Evolutionary conservation across 2,797 vertebrate species (phyloP), one percentile per base, ranked within the genome.

Genomic region (Sphenopsis melanotis): DNA sequence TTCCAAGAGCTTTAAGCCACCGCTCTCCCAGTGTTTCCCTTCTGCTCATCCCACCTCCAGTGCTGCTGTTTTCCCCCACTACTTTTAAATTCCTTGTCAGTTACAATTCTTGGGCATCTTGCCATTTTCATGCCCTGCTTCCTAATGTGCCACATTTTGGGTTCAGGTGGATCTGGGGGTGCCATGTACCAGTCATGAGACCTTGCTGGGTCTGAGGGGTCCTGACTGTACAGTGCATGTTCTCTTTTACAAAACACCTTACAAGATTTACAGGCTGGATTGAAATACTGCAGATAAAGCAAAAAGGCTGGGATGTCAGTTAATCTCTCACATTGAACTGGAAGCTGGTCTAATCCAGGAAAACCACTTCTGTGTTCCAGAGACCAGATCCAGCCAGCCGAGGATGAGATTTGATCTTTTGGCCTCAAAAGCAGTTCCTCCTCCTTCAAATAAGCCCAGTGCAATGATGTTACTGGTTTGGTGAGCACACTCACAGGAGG

Each of bases 81-180:
- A n/a, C 94, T 90, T 91, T 94, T 85, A 81, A 87, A 93, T 86
- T 82, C 63, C 65, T 83, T 81, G 24, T 61, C 49, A 64, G 90
- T 93, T 81, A 32, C 70, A 90, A 36, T 93, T 96, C 95, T 81
- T 53, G 94, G 96, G 78, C 91, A 34, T 89, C 96, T 88, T 60
- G 26, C 86, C 29, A 3, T 7, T 89, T 96, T 94, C 52, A 23
- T 49, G 24, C 80, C 70, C 56, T 44, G 2, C 70, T 87, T 69
- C 29, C 19, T 59, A 46, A 46, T 11, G 7, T 56, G 83, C 59
- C 46, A 36, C 63, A 27, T 74, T 84, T 71, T 94, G 36, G 15
- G 37, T 61, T 92, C 17, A 8, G 34, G 87, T 84, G 80, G 34
- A 46, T 46, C 37, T n/a, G 2, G 20, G 16, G 17, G 29, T 0